Base-by-base conservation (phyloP, 2,113 vertebrate species). In the Pomatorhinus ruficollis region DNA sequence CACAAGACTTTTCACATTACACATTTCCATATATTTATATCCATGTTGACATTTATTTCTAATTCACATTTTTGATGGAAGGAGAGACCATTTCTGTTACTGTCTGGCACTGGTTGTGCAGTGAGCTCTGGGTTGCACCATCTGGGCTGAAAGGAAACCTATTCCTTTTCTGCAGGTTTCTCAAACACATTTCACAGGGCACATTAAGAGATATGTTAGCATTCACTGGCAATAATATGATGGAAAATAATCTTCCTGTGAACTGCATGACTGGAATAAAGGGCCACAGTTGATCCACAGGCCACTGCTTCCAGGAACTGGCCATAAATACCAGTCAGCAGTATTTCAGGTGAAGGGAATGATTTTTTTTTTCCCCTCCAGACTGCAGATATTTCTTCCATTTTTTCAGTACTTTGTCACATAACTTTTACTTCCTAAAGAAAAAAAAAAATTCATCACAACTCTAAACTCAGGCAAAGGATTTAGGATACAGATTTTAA, bases 1-100 rank as follows among this genome's bases (percentile, higher is more conserved):
- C 1, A 0, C 42, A 30, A 47, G 35, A 33, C 14, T 77, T 72
- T 57, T 74, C n/a, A 33, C 0, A 0, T 65, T 83, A 21, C 0
- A 0, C 7, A 20, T 76, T 15, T 76, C 9, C 16, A 10, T 76
- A 6, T 93, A 23, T 83, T 70, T 63, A 6, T 63, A 45, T 57
- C 37, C 5, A 2, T 54, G 33, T 74, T 54, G 24, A 42, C 3
- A 9, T 66, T 61, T 50, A 59, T 40, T 35, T 71, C 42, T 45
- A 24, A 30, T 71, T 88, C 12, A 6, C 33, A 8, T 79, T 84
- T 78, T 45, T 82, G 23, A 37, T 64, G 27, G 53, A 84, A 75
- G 54, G 31, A 68, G 24, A 59, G 12, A 44, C 25, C 15, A 4
- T 72, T 87, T 85, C 50, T 80, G 37, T 28, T 1, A 5, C 14